Evolutionary conservation across 2,113 vertebrate species (phyloP).

Genomic region (Acrocephalus arundinaceus): DNA sequence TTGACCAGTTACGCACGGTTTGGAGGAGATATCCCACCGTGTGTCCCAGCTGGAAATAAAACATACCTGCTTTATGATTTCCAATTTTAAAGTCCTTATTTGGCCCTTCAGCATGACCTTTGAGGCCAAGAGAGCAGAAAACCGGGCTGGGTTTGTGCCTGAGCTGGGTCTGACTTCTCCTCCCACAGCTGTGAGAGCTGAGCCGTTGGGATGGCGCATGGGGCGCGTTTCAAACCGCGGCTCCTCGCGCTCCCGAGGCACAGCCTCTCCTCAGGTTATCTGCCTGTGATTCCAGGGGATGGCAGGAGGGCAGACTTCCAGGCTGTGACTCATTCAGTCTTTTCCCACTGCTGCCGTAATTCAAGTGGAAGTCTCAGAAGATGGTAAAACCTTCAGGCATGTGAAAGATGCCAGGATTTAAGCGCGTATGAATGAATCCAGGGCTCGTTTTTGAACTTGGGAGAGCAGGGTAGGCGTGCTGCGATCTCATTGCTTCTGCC

Average conservation of each 20-base stretch:
- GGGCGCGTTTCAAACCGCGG: rapidly evolving
- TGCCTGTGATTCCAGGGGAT: background rate
- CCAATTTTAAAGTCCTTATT: no score
- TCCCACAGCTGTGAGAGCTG: background rate
- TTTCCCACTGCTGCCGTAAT: constrained; percentile 15
- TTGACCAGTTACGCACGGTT: no score
- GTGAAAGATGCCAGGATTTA: constrained; percentile 2
- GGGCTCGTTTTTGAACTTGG: background rate
- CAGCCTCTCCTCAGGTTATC: background rate
- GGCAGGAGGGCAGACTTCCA: constrained; percentile 3
- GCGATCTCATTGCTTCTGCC: background rate
- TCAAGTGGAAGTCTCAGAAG: constrained; percentile 27
- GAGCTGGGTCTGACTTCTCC: background rate
- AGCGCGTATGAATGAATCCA: background rate
- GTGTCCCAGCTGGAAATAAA: no score
- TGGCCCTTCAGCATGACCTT: no score
- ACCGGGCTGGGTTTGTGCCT: background rate
- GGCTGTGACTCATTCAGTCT: constrained; percentile 21
- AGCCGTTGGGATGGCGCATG: rapidly evolving
- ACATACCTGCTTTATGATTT: no score
- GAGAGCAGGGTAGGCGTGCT: background rate
- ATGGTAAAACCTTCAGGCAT: constrained; percentile 22
- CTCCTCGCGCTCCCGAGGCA: background rate
- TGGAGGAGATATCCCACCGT: no score
- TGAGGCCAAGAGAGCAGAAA: background rate